phyloP scores from a whole-genome alignment of 1,140 invertebrate species.

The Zaprionus ghesquierei region DNA sequence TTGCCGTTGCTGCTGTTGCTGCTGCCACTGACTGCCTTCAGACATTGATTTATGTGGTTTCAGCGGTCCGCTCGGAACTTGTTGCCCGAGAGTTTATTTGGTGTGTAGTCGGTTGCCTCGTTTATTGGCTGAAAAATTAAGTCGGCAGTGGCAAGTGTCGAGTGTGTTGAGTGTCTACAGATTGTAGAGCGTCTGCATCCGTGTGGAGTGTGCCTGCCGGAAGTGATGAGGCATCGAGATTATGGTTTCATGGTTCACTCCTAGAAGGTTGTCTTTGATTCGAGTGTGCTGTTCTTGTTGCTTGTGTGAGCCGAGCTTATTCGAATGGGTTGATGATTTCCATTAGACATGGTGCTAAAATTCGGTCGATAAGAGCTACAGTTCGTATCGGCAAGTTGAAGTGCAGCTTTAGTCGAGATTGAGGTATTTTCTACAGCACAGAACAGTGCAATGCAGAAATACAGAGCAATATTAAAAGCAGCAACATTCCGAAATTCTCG shows the following conservation, averaged over 20 bases:
- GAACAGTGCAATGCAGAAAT: background rate
- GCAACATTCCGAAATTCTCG: background rate
- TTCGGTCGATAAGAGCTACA: background rate
- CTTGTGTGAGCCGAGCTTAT: background rate
- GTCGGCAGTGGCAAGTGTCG: constrained; percentile 41
- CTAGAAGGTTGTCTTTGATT: constrained; percentile 13
- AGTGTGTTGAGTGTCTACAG: constrained; percentile 2
- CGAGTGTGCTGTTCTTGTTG: constrained; percentile 1
- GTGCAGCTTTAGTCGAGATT: background rate
- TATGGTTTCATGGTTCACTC: constrained; percentile 49
- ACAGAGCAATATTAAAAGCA: background rate
- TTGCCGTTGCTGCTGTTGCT: background rate
- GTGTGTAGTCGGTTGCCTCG: constrained; percentile 43
- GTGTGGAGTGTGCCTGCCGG: constrained; percentile 1
- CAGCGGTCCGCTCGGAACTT: constrained; percentile 25
- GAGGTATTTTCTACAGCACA: background rate
- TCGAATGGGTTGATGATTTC: background rate
- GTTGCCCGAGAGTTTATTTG: constrained; percentile 37
- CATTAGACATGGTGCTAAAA: constrained; percentile 8
- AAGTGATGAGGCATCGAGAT: constrained; percentile 47
- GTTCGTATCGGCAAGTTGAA: background rate
- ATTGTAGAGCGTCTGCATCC: background rate
- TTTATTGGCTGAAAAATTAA: constrained; percentile 68
- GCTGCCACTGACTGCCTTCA: constrained; percentile 20
- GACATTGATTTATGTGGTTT: constrained; percentile 76